phyloP scores from a whole-genome alignment of 2,888 invertebrate genomes.

The Oxycera nigricornis region DNA sequence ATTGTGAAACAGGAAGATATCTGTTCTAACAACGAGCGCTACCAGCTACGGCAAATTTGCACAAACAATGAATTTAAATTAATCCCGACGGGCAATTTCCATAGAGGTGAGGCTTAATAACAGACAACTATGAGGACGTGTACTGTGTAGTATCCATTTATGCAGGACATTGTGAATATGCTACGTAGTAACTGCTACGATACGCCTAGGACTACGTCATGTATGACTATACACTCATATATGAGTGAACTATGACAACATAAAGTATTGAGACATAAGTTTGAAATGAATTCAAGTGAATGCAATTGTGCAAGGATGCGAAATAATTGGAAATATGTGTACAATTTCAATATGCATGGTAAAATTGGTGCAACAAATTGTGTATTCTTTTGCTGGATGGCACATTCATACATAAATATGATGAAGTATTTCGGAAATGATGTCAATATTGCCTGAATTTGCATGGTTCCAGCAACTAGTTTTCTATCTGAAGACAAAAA shows the following conservation, averaged over 20 bases:
- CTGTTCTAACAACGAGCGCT: conserved; percentile 5
- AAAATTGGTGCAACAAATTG: too few relatives aligned
- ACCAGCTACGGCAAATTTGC: conserved; percentile 8
- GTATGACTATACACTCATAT: not conserved
- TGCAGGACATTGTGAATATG: not conserved
- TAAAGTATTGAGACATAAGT: not conserved
- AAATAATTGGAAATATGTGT: conserved; percentile 19
- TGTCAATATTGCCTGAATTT: too few relatives aligned
- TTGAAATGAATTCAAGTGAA: not conserved
- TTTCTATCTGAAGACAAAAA: too few relatives aligned
- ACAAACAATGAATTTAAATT: conserved; percentile 36
- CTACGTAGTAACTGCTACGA: not conserved
- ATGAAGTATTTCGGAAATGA: too few relatives aligned
- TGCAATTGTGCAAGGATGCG: not conserved
- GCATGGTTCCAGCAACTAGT: too few relatives aligned
- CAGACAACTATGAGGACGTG: conserved; percentile 24
- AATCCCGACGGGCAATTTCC: conserved; percentile 33
- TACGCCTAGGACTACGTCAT: not conserved
- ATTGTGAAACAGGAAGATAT: not conserved
- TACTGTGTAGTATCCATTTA: not conserved
- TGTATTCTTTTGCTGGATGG: too few relatives aligned
- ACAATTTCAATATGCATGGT: not conserved
- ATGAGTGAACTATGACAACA: not conserved
- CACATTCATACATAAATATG: too few relatives aligned
- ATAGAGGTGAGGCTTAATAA: conserved; percentile 28